Conservation (phyloP, 2,797 vertebrate species). For the Tachyglossus aculeatus region DNA sequence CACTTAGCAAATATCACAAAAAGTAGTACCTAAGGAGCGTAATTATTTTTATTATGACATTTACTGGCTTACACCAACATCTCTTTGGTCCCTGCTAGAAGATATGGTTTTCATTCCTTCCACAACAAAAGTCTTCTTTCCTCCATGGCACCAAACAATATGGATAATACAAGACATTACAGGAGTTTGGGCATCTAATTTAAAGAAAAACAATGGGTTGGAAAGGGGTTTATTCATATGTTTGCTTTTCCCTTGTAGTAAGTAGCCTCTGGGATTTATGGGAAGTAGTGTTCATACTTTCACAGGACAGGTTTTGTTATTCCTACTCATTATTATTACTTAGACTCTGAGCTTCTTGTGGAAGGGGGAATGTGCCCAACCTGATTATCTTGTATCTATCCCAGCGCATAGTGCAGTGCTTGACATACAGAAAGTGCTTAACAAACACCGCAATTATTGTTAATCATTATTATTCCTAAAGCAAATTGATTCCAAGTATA, state of each 20-base stretch:
- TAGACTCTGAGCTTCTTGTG: too few species aligned
- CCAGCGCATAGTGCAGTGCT: too few species aligned
- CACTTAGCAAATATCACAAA: too few species aligned
- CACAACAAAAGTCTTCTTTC: not conserved
- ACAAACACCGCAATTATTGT: too few species aligned
- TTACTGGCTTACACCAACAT: not conserved
- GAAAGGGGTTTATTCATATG: not conserved
- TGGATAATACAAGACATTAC: not conserved
- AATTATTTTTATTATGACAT: too few species aligned
- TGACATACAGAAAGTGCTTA: too few species aligned
- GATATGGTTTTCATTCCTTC: conserved; percentile 9
- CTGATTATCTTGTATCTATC: too few species aligned
- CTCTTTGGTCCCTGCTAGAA: conserved; percentile 19
- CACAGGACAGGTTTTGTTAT: conserved; percentile 31
- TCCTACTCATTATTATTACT: too few species aligned
- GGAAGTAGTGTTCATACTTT: conserved; percentile 23
- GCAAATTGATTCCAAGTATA: conserved; percentile 28
- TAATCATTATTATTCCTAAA: too few species aligned
- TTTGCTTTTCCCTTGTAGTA: not conserved
- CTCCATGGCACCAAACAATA: not conserved
- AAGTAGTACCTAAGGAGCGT: too few species aligned
- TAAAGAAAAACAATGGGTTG: not conserved
- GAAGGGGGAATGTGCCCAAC: too few species aligned
- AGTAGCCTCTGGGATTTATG: conserved; percentile 25
- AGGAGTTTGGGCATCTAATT: too few species aligned